Conservation (phyloP, 2,888 invertebrate genomes). For the Trachelus stipa region DNA sequence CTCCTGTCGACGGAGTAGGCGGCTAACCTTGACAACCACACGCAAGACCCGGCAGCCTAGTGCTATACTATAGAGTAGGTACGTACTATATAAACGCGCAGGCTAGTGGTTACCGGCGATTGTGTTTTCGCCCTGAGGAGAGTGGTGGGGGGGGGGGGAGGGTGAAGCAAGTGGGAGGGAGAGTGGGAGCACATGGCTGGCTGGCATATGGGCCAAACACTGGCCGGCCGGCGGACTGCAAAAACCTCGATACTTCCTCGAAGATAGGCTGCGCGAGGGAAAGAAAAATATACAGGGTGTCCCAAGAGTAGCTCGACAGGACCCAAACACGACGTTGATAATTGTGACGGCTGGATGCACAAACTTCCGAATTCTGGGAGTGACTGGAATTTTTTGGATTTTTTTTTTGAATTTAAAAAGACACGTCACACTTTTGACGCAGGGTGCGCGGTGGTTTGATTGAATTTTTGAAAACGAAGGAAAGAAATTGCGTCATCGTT, state of each 20-base stretch:
- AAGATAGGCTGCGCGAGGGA: neutral
- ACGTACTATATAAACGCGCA: too few relatives aligned
- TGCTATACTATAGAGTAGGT: too few relatives aligned
- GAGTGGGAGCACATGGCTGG: conserved; percentile 16
- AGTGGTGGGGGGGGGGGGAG: neutral
- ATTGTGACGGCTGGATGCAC: too few relatives aligned
- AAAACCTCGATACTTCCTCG: conserved; percentile 23
- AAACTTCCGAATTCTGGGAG: too few relatives aligned
- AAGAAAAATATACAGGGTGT: conserved; percentile 1
- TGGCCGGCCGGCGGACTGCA: conserved; percentile 15
- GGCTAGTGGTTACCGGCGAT: too few relatives aligned
- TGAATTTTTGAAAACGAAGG: too few relatives aligned
- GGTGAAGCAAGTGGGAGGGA: neutral
- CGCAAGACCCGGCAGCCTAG: conserved; percentile 11
- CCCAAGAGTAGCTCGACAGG: neutral
- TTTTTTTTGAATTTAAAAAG: too few relatives aligned
- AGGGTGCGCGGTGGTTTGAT: too few relatives aligned
- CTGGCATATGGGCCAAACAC: conserved; percentile 37
- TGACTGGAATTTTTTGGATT: too few relatives aligned
- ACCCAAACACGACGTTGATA: too few relatives aligned
- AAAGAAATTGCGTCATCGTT: too few relatives aligned
- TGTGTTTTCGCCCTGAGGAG: neutral
- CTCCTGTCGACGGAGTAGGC: conserved; percentile 42
- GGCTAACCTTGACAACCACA: conserved; percentile 56
- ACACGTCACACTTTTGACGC: too few relatives aligned